Evolutionary conservation across 2,113 vertebrate species (phyloP), one percentile per base, ranked within the genome.

Genomic region (Psilopsiagon aymara): DNA sequence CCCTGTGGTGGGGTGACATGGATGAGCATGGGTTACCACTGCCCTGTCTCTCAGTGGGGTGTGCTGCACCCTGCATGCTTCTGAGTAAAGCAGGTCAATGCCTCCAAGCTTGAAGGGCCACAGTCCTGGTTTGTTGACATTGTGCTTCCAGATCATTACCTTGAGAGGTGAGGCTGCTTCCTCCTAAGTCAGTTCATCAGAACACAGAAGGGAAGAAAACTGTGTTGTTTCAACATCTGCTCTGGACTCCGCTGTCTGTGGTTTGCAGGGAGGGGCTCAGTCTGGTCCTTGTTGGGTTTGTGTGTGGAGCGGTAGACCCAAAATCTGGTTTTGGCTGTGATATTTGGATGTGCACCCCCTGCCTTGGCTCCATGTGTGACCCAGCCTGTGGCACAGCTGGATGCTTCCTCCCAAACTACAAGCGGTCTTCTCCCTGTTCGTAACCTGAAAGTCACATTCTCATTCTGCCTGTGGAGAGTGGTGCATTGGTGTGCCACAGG

Each of bases 401-500:
- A 7, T 27, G 4, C 25, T 49, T 53, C 41, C 7, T 71, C 44
- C 29, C 18, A 17, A 9, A 4, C 11, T 20, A 2, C 39, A 17
- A 12, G 17, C 10, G 23, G 14, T 25, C 18, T 55, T 15, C 4
- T 63, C 6, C 11, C 13, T 7, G 4, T 29, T 31, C 0, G 0
- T 20, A 35, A 52, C 4, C 59, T 28, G 60, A 41, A 57, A 73
- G 29, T 33, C 29, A 5, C 2, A 6, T 75, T 52, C 24, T n/a
- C 8, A 20, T 11, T 23, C 33, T 82, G 25, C 11, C 33, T 7
- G 0, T 19, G 18, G 60, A 21, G 7, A 29, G 10, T 1, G 0
- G 6, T 23, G 21, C 13, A 11, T 64, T 3, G 5, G 4, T 0
- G 0, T 33, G 39, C 35, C 4, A 1, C 0, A 2, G n/a, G 24